Percentiles rank a stretch among this genome's conserved stretches.
Evolutionary conservation across 1,140 invertebrate species (phyloP).

Genomic region (Drusus annulatus): DNA sequence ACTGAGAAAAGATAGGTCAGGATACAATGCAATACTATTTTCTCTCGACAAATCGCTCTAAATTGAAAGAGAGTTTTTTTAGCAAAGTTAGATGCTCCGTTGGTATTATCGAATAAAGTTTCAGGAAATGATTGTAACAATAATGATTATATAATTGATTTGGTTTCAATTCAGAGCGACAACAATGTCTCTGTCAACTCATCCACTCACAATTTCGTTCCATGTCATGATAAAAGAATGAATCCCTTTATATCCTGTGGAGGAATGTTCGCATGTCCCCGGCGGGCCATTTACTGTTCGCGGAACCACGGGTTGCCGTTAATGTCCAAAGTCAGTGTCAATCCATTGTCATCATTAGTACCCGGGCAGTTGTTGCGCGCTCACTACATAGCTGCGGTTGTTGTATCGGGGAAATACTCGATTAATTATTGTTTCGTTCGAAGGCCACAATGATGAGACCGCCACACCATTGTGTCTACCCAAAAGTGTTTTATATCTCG

Average conservation of each 20-base stretch:
- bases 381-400: background rate
- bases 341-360: conserved; percentile 23
- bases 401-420: too few species aligned
- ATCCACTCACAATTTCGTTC: conserved; percentile 19
- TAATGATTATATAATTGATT: too few species aligned
- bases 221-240: conserved; percentile 18
- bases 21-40: too few species aligned
- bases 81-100: too few species aligned
- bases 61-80: too few species aligned
- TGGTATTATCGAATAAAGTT: too few species aligned
- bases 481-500: background rate
- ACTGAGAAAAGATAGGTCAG: too few species aligned
- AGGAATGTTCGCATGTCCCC: background rate
- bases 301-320: conserved; percentile 24
- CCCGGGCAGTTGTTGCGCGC: background rate
- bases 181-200: background rate
- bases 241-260: conserved; percentile 1
- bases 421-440: background rate
- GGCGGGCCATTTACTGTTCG: background rate
- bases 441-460: background rate
- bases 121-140: too few species aligned
- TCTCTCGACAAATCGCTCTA: too few species aligned
- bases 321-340: conserved; percentile 27
- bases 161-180: background rate
- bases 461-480: background rate